These are phyloP conservation scores for Damaliscus lunatus DNA, from an alignment of 2,113 vertebrate species.

Conservation along the genomic window DNA sequence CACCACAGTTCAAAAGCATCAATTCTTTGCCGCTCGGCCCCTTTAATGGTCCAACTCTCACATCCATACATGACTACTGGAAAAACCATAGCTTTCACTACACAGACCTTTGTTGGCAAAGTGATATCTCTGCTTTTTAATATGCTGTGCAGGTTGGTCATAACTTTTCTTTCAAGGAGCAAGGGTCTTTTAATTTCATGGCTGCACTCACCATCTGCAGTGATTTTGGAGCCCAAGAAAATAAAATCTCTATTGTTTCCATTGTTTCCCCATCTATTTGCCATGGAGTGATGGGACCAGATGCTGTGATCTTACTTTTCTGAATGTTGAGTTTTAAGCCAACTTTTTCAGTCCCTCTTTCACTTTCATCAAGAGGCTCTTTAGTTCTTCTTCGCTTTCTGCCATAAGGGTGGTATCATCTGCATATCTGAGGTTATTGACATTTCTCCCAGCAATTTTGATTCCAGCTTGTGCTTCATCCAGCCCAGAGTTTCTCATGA, in stretches of 20 bases:
- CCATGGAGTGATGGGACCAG: background rate
- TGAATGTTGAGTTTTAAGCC: background rate
- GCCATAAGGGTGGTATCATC: background rate
- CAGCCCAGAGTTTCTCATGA: background rate
- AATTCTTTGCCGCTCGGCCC: fast-evolving
- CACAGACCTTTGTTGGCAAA: background rate
- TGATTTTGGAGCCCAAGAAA: background rate
- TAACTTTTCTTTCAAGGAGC: background rate
- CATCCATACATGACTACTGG: background rate
- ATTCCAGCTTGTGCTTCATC: background rate
- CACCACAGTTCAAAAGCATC: background rate
- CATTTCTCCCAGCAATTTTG: background rate
- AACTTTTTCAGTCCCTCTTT: background rate
- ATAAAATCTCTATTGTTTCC: background rate
- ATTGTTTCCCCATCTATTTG: background rate
- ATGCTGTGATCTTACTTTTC: background rate
- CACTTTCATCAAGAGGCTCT: background rate
- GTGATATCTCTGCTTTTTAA: background rate
- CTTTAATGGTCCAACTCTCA: background rate
- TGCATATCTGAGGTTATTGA: background rate
- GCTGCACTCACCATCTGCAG: background rate
- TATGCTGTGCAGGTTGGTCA: background rate
- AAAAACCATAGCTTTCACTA: background rate
- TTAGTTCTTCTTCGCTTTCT: background rate
- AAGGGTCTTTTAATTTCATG: background rate